A percentile compares a stretch with the other conserved stretches of the same genome.
phyloP scores from a whole-genome alignment of 2,888 invertebrate species.

The Sminthurides aquaticus region DNA sequence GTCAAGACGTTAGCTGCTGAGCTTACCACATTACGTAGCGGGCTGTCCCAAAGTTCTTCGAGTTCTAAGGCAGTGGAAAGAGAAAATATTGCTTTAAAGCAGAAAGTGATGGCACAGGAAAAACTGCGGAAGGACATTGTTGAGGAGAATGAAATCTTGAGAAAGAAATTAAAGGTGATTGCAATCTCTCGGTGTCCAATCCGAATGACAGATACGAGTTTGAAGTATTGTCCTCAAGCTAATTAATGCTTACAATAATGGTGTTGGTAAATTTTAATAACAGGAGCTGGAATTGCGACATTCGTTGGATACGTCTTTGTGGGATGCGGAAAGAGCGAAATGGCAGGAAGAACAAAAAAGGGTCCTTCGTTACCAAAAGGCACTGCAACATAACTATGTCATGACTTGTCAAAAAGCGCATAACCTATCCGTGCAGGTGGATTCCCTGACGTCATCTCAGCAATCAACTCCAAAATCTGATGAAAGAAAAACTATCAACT shows the following conservation, averaged over 20 bases:
- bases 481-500: not conserved
- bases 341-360: constrained; percentile 25
- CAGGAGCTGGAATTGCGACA: constrained; percentile 23
- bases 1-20: constrained; percentile 16
- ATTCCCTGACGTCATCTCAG: constrained; percentile 9
- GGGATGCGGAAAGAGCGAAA: constrained; percentile 20
- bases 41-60: constrained; percentile 17
- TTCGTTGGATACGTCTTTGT: constrained; percentile 18
- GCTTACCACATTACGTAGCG: constrained; percentile 9
- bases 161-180: constrained; percentile 20
- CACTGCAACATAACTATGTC: constrained; percentile 27
- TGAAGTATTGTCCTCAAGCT: too few species aligned
- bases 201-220: too few species aligned
- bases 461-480: constrained; percentile 2
- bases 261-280: too few species aligned
- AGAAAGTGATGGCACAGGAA: constrained; percentile 19
- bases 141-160: constrained; percentile 22
- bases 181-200: not conserved
- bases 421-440: constrained; percentile 17
- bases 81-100: constrained; percentile 20
- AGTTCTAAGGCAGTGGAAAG: constrained; percentile 12
- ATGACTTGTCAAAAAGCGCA: constrained; percentile 25
- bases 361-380: constrained; percentile 27
- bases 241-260: too few species aligned
- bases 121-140: constrained; percentile 9